Conservation (phyloP, 2,888 invertebrate genomes). For the Ochropacha duplaris region DNA sequence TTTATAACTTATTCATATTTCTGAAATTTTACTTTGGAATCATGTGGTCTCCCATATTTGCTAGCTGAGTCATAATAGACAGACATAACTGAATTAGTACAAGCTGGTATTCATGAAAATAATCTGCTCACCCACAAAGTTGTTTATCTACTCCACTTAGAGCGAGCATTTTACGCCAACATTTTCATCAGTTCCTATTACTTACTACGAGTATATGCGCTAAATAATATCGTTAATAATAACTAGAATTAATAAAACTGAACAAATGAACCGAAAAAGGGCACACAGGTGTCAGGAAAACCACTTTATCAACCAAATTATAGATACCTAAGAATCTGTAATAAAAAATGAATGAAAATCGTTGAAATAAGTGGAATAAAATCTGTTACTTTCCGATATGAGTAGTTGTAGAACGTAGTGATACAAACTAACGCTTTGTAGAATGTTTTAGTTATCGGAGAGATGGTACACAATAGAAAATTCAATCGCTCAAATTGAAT, state of each 20-base stretch:
- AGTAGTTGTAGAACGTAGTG: constrained; percentile 9
- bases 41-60: not conserved
- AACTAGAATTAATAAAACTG: not conserved
- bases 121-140: no score
- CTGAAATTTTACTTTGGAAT: not conserved
- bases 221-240: not conserved
- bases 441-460: not conserved
- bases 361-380: not conserved
- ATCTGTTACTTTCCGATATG: constrained; percentile 26
- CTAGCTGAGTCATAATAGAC: not conserved
- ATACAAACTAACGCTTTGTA: not conserved
- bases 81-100: not conserved
- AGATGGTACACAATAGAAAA: not conserved
- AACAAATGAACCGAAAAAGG: not conserved
- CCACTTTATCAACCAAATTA: not conserved
- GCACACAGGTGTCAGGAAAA: not conserved
- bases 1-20: constrained; percentile 1
- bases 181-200: no score
- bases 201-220: no score
- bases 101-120: no score
- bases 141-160: no score
- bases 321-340: no score
- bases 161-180: no score
- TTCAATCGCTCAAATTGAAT: not conserved
- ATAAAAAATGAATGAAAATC: constrained; percentile 2